Evolutionary conservation across 2,113 vertebrate species (phyloP), one percentile per base, ranked within the genome.

Genomic region (Prolemur simus): DNA sequence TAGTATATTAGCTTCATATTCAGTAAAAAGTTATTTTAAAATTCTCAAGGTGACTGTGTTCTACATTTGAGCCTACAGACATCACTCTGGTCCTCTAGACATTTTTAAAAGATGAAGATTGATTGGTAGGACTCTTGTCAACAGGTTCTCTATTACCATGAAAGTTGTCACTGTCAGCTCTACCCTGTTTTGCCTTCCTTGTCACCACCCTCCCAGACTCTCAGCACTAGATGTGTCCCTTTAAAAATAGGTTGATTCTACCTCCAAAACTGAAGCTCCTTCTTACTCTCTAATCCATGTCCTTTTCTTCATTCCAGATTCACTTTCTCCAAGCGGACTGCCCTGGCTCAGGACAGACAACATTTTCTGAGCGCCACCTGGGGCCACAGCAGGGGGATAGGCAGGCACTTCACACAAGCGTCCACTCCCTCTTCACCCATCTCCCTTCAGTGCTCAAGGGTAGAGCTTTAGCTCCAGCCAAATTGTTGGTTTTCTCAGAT

Each of bases 21-120:
- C 7, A 54, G 87, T 34, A 39, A 89, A 91, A 71, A 89, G 14
- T 49, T 66, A 91, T 71, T 77, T 86, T 83, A 91, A 90, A 87
- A 91, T n/a, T 63, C 42, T 63, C 58, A 78, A 66, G 69, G 85
- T 42, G 42, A 66, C 23, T 83, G 25, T 42, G 12, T 77, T 87
- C 68, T 64, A 37, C 45, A 82, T 84, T 84, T 80, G 18, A 68
- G 18, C 23, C n/a, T 58, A 60, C 2, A 58, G 64, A 49, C 64
- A 54, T 66, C 42, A 66, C 47, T 42, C 34, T 74, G 63, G 76
- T 56, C 56, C 49, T 80, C 45, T 83, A 47, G 83, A 45, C 56
- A 64, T 80, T 66, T 89, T 56, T 7, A 66, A 56, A 66, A 89
- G 78, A 78, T 66, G 60, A 54, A 5, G 56, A 74, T 60, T 78